Percentiles rank a stretch among this genome's conserved stretches.
Evolutionary conservation across 2,113 vertebrate genomes (phyloP).

Genomic region (Cyanistes caeruleus): DNA sequence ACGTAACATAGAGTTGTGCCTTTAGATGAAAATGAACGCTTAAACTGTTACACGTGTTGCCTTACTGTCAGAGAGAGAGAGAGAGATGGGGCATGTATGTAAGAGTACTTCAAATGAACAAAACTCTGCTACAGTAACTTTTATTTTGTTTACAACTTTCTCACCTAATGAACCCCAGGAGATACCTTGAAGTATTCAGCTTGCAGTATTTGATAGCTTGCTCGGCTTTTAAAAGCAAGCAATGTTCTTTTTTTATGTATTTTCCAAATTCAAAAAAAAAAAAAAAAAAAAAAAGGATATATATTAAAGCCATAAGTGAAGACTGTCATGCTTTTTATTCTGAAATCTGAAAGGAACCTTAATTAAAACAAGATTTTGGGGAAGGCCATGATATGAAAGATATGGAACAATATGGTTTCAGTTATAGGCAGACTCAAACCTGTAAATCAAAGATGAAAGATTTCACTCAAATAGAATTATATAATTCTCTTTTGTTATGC

Average conservation of each 20-base stretch:
- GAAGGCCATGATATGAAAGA: constrained; percentile 80
- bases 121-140: constrained; percentile 53
- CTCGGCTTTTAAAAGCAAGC: constrained; percentile 69
- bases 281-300: neutral
- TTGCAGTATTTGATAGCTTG: constrained; percentile 71
- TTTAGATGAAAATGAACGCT: constrained; percentile 67
- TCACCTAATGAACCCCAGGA: constrained; percentile 59
- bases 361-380: constrained; percentile 81
- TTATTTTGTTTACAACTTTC: constrained; percentile 59
- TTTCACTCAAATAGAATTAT: constrained; percentile 88
- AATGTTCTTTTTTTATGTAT: constrained; percentile 75
- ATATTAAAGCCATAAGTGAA: constrained; percentile 86
- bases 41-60: constrained; percentile 71
- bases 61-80: constrained; percentile 67
- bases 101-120: constrained; percentile 51
- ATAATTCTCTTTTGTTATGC: constrained; percentile 83
- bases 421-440: constrained; percentile 80
- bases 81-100: constrained; percentile 63
- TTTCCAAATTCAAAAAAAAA: constrained; percentile 78
- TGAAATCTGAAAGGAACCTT: constrained; percentile 81
- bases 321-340: constrained; percentile 84
- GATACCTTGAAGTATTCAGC: constrained; percentile 54
- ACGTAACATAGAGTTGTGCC: constrained; percentile 62
- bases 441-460: constrained; percentile 86
- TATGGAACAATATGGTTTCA: constrained; percentile 82